phyloP scores from a whole-genome alignment of 2,113 vertebrate genomes.

The Myiopsitta monachus region DNA sequence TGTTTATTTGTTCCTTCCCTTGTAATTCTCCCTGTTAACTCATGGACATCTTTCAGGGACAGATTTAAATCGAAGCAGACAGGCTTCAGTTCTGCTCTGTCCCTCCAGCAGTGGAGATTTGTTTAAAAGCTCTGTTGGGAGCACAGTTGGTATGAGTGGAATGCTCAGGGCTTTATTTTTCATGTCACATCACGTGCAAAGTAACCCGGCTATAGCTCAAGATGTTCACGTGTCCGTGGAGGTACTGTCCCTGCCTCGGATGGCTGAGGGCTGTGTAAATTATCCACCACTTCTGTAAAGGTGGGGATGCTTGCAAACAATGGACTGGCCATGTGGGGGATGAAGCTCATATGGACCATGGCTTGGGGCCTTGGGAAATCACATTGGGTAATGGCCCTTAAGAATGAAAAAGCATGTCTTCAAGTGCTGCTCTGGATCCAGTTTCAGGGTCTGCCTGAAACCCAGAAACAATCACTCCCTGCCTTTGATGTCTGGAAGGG shows the following conservation, averaged over 20 bases:
- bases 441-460: background rate
- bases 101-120: slow-evolving; percentile 36
- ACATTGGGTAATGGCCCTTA: slow-evolving; percentile 8
- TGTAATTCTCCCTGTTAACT: slow-evolving; percentile 50
- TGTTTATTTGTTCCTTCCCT: slow-evolving; percentile 69
- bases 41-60: slow-evolving; percentile 52
- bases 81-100: slow-evolving; percentile 47
- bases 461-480: background rate
- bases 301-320: background rate
- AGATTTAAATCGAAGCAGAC: slow-evolving; percentile 64
- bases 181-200: background rate
- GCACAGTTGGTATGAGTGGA: slow-evolving; percentile 59
- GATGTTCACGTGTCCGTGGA: background rate
- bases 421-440: background rate
- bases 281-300: background rate
- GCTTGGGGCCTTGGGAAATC: background rate
- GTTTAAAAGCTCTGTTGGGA: slow-evolving; percentile 47
- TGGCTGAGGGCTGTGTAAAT: background rate
- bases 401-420: background rate
- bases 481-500: slow-evolving; percentile 25
- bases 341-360: background rate
- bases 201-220: background rate
- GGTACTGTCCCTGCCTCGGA: background rate
- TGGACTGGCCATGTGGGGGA: background rate
- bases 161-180: slow-evolving; percentile 65